Evolutionary conservation across 1,140 invertebrate species (phyloP), one percentile per base, ranked within the genome.

Genomic region (Drosophila yakuba): DNA sequence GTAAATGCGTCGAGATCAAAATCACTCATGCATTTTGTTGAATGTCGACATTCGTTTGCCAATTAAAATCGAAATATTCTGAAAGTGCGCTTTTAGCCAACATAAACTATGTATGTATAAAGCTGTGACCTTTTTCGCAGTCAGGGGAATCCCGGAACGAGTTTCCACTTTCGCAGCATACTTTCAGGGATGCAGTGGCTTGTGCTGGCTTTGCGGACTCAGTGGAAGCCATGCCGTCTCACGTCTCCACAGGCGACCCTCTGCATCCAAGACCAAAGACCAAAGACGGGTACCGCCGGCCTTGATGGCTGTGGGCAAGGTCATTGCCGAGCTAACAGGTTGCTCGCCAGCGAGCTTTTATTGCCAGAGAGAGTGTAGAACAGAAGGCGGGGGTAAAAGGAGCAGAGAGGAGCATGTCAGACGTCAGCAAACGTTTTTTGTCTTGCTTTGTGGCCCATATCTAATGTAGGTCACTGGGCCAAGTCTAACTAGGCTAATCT

Each of bases 401-500:
- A 32, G 32, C 32, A 57, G 25, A 50, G 67, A 35, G 28, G 23
- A 20, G 20, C 20, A 11, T n/a, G 8, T 69, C 44, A 38, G 35
- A 11, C 63, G 67, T 74, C 58, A 74, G 58, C 44, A 50, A 55
- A 25, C 11, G 36, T 4, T 23, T 50, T 50, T 20, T 28, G n/a
- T n/a, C 17, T 23, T 44, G 20, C 52, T 60, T 35, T 39, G 2
- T 20, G 5, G 35, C 25, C 35, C 15, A 14, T 6, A 20, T 59
- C 10, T 14, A 17, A 69, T 75, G 64, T 60, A 78, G 75, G 75
- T 78, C 67, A 78, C 32, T 78, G 50, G 55, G 54, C 25, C 76
- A 78, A 36, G 25, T 23, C 50, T 52, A 11, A 32, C 32, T 12
- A 4, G n/a, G 38, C 15, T 48, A 25, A 45, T 23, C 35, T 28